Evolutionary conservation across 2,888 invertebrate species (phyloP).

Genomic region (Trachelus iudaicus): DNA sequence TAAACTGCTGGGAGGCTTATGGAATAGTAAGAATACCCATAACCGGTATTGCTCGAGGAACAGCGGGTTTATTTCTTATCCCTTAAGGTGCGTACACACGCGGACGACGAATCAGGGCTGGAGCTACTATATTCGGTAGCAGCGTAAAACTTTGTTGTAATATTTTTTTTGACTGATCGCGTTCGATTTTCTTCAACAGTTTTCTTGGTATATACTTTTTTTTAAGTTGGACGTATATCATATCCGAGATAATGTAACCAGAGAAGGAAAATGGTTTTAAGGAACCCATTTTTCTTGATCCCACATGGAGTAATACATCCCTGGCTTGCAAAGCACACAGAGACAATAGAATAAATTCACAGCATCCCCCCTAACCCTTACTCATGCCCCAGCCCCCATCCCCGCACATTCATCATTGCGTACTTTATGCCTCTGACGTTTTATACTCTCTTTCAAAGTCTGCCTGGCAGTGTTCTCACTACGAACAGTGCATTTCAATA

Average conservation of each 20-base stretch:
- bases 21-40: not conserved
- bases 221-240: not conserved
- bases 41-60: not conserved
- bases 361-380: not conserved
- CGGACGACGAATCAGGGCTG: not conserved
- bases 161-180: not conserved
- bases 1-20: not conserved
- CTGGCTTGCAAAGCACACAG: not conserved
- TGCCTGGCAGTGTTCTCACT: not conserved
- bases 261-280: not conserved
- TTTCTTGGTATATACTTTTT: not conserved
- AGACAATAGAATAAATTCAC: slow-evolving; percentile 37
- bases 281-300: not conserved
- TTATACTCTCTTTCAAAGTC: not conserved
- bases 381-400: not conserved
- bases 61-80: not conserved
- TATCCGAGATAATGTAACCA: not conserved
- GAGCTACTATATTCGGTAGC: not conserved
- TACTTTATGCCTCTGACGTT: slow-evolving; percentile 30
- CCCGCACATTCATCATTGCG: slow-evolving; percentile 30
- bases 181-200: not conserved
- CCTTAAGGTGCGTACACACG: not conserved
- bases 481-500: slow-evolving; percentile 42
- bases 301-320: not conserved
- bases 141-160: no score